Evolutionary conservation across 2,888 invertebrate genomes (phyloP).

Genomic region (Parasteatoda lunata): DNA sequence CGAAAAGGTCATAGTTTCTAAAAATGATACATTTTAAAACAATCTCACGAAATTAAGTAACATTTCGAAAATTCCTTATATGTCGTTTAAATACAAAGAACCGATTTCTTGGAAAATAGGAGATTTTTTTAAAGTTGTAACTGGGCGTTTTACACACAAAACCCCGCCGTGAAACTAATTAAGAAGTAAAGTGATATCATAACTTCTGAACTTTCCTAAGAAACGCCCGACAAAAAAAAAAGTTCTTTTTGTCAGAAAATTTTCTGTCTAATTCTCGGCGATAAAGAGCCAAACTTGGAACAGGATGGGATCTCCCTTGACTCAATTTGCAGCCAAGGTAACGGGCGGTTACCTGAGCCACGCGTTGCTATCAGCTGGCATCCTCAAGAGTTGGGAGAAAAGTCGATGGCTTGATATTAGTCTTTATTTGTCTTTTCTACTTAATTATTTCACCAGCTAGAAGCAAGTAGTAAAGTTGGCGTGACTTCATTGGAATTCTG

Average conservation of each 20-base stretch:
- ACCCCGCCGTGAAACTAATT: neutral
- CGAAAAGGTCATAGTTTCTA: too few relatives aligned
- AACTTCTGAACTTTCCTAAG: too few relatives aligned
- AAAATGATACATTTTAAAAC: too few relatives aligned
- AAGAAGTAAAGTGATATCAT: neutral
- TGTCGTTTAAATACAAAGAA: too few relatives aligned
- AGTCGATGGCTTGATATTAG: conserved; percentile 24
- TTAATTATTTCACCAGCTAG: neutral
- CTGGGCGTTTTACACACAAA: neutral
- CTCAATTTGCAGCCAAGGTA: conserved; percentile 60
- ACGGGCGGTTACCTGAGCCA: conserved; percentile 60
- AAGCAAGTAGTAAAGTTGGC: too few relatives aligned
- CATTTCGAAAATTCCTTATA: too few relatives aligned
- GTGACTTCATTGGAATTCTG: too few relatives aligned
- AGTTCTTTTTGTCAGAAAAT: neutral
- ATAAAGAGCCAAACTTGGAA: conserved; percentile 21
- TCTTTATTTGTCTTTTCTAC: conserved; percentile 7
- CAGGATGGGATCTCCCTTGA: conserved; percentile 1
- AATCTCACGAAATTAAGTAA: too few relatives aligned
- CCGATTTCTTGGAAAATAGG: too few relatives aligned
- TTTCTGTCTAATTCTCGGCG: neutral
- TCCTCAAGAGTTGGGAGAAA: conserved; percentile 14
- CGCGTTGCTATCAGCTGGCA: conserved; percentile 62
- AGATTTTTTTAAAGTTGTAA: neutral
- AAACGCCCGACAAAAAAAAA: neutral